Evolutionary conservation across 2,797 vertebrate genomes (phyloP), one percentile per base, ranked within the genome.

Genomic region (Astyanax mexicanus): DNA sequence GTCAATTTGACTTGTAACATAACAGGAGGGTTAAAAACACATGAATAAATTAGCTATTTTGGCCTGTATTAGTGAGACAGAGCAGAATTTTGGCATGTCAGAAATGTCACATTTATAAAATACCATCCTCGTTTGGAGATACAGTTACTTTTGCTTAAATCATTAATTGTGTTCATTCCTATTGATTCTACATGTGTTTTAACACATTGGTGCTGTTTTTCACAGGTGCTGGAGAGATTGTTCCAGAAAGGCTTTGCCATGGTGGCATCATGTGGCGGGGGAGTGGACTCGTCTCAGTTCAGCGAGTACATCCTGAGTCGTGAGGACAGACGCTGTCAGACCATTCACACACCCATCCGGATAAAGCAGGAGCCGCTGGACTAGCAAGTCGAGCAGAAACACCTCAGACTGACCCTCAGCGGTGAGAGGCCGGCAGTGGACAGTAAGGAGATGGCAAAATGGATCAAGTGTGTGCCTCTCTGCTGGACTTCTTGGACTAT

Each of bases 351-450:
- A 0, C 91, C 97, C 11, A 96, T 99, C 93, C 95, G 98, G 93
- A 99, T 99, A 97, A 99, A 99, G 92, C 97, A 99, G 89, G 98
- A 99, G 88, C 97, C 98, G 75, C 94, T 99, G 94, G 98, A 99
- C 96, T 99, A 93, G 94, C 23, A 8, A 17, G 89, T 89, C 85
- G 74, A 54, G 40, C 66, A 49, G 6, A 2, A 64, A 40, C 71
- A 45, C 75, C 69, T 64, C 69, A 21, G 29, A 37, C 71, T 8
- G 58, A 47, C 73, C 68, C 4, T 11, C 44, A 49, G 10, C 5
- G n/a, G n/a, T n/a, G 15, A 42, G 42, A 67, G 38, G 58, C 25
- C 12, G 21, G 44, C 64, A 72, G 25, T 21, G 54, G 72, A 81
- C 74, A 66, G 17, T 44, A 37, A 75, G 25, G 54, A 27, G 66